Evolutionary conservation across 2,888 invertebrate species (phyloP).

Genomic region (Cynaeus angustus): DNA sequence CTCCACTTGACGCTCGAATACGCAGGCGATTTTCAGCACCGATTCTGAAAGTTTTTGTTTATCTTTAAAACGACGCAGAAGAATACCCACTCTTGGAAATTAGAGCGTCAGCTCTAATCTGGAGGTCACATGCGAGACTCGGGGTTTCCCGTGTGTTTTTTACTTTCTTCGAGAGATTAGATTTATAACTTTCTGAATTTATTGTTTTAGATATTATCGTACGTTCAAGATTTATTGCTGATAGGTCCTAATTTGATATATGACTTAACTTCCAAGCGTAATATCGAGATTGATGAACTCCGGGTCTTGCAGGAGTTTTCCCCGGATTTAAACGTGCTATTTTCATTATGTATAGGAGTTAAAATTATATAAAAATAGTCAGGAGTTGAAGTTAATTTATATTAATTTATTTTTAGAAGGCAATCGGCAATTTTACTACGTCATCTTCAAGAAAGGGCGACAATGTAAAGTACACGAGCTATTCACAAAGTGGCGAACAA

Average conservation of each 20-base stretch:
- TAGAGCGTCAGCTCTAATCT: conserved; percentile 25
- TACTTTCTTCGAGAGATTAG: conserved; percentile 40
- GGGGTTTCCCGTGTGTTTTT: conserved; percentile 34
- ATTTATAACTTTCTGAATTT: conserved; percentile 52
- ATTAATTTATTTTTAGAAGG: conserved; percentile 34
- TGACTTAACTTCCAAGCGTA: conserved; percentile 52
- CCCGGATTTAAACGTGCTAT: conserved; percentile 20
- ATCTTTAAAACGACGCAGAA: conserved; percentile 35
- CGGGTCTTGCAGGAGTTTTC: conserved; percentile 39
- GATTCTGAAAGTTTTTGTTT: conserved; percentile 39
- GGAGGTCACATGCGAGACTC: conserved; percentile 16
- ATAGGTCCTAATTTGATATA: conserved; percentile 54
- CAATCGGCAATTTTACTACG: conserved; percentile 10
- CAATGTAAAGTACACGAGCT: conserved; percentile 34
- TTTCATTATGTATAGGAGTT: conserved; percentile 32
- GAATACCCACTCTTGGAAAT: conserved; percentile 33
- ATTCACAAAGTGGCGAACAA: conserved; percentile 38
- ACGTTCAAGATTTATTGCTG: conserved; percentile 52
- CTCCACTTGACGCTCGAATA: conserved; percentile 28
- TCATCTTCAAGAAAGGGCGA: conserved; percentile 27
- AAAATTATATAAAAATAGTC: conserved; percentile 31
- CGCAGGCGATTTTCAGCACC: conserved; percentile 41
- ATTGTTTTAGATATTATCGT: conserved; percentile 53
- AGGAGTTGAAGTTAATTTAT: conserved; percentile 24
- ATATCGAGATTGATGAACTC: conserved; percentile 52